These are phyloP conservation scores for Lamellibrachia columna DNA, from an alignment of 2,888 invertebrate genomes.

Conservation along the genomic window DNA sequence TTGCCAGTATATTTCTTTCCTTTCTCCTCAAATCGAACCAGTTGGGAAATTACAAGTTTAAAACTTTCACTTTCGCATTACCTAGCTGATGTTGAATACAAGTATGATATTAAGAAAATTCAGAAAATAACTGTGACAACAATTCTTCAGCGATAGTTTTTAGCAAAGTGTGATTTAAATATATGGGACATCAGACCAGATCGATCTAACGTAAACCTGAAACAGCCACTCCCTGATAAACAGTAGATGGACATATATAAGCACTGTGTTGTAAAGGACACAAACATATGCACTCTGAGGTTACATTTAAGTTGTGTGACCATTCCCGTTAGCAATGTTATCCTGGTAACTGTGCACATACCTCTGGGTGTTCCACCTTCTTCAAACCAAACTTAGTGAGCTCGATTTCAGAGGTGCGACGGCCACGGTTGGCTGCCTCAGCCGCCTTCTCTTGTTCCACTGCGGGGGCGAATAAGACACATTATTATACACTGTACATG, in stretches of 20 bases:
- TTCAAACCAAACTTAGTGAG: slow-evolving; percentile 54
- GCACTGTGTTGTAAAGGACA: background rate
- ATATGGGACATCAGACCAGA: background rate
- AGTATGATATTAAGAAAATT: background rate
- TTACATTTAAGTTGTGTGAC: background rate
- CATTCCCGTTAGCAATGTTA: background rate
- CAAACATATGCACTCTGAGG: background rate
- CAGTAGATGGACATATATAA: background rate
- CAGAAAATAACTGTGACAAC: background rate
- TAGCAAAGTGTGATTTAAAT: background rate
- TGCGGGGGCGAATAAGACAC: background rate
- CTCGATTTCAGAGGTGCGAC: slow-evolving; percentile 62
- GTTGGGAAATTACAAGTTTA: background rate
- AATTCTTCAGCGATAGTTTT: background rate
- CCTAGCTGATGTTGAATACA: background rate
- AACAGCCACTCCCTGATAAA: background rate
- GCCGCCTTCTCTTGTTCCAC: slow-evolving; percentile 22
- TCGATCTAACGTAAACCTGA: background rate
- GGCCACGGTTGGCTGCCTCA: slow-evolving; percentile 39
- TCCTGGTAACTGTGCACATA: background rate
- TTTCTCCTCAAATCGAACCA: background rate
- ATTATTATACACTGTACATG: slow-evolving; percentile 20
- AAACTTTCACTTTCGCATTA: background rate
- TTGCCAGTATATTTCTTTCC: background rate
- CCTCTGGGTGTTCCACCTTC: slow-evolving; percentile 22